Evolutionary conservation across 2,113 vertebrate genomes (phyloP).

Genomic region (Osmerus eperlanus): DNA sequence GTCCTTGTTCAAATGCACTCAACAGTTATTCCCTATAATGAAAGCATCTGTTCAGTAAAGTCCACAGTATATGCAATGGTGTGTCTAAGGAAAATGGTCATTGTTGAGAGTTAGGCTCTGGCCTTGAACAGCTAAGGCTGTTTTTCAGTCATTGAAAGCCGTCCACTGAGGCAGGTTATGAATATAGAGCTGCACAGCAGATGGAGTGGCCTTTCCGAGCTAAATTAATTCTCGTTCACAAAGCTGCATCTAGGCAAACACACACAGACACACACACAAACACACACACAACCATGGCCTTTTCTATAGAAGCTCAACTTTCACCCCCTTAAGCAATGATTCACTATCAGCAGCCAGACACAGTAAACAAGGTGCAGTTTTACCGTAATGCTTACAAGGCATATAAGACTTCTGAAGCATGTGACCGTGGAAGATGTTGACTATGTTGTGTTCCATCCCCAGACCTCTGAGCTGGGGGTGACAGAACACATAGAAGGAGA

Average conservation of each 20-base stretch:
- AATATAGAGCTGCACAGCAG: neutral
- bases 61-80: neutral
- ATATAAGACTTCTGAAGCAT: too few relatives aligned
- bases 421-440: too few relatives aligned
- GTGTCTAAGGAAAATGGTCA: neutral
- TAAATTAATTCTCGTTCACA: neutral
- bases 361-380: too few relatives aligned
- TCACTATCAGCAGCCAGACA: too few relatives aligned
- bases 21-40: too few relatives aligned
- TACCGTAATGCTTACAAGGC: too few relatives aligned
- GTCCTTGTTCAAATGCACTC: too few relatives aligned
- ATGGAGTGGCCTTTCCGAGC: neutral
- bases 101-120: too few relatives aligned
- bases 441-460: constrained; percentile 3
- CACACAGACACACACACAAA: constrained; percentile 4
- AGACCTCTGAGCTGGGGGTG: constrained; percentile 97
- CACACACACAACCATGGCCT: neutral
- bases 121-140: neutral
- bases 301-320: constrained; percentile 6
- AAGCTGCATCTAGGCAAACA: neutral
- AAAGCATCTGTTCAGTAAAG: neutral
- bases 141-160: neutral
- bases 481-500: constrained; percentile 98
- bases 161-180: neutral
- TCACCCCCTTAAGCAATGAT: too few relatives aligned